These are phyloP conservation scores for Littorina saxatilis DNA, from an alignment of 1,140 invertebrate genomes.

Conservation along the genomic window DNA sequence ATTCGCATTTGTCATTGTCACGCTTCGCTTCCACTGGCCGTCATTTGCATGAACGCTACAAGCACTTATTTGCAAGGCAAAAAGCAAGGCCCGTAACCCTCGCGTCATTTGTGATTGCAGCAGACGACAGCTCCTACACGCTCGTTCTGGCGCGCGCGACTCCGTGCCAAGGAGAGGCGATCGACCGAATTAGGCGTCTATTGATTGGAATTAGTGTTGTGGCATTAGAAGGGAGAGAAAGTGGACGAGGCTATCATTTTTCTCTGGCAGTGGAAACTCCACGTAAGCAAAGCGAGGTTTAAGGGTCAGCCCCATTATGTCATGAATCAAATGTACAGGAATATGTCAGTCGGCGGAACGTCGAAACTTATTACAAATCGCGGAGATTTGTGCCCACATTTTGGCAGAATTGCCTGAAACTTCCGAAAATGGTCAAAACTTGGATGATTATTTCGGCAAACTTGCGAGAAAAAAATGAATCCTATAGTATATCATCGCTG, in stretches of 20 bases:
- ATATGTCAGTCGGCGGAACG: background rate
- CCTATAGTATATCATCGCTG: too few species aligned
- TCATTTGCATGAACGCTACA: constrained; percentile 29
- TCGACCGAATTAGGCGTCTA: constrained; percentile 6
- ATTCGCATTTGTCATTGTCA: constrained; percentile 40
- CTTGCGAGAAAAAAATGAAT: too few species aligned
- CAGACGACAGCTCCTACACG: background rate
- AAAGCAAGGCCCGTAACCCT: constrained; percentile 21
- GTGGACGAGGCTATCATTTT: background rate
- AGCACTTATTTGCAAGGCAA: constrained; percentile 39
- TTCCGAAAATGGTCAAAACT: too few species aligned
- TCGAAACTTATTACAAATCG: too few species aligned
- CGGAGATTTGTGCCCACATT: background rate
- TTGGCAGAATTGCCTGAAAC: background rate
- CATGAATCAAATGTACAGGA: background rate
- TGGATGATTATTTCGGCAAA: too few species aligned
- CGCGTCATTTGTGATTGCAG: constrained; percentile 22
- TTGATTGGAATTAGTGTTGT: constrained; percentile 17
- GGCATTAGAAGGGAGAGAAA: background rate
- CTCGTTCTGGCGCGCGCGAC: background rate
- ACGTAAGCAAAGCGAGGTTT: background rate
- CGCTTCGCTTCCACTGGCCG: constrained; percentile 22
- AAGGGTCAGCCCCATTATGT: background rate
- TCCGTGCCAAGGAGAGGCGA: background rate
- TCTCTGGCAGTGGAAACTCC: background rate